Conservation (phyloP, 1,140 invertebrate genomes). For the Eupeodes corollae region DNA sequence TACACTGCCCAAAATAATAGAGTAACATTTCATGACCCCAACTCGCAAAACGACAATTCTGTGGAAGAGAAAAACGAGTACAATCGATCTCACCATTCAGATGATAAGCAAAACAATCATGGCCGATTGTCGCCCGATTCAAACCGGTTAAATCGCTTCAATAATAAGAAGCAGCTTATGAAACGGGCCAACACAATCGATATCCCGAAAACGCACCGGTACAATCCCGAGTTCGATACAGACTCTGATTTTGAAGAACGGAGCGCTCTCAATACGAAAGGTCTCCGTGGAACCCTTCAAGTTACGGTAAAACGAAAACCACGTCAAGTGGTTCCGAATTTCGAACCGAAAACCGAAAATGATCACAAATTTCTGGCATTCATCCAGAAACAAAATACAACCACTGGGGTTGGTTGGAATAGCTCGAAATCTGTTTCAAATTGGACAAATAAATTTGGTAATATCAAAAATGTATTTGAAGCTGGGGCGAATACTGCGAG, state of each 20-base stretch:
- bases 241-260: constrained; percentile 31
- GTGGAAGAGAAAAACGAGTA: background rate
- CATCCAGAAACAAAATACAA: constrained; percentile 59
- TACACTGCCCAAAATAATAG: too few relatives aligned
- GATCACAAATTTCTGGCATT: constrained; percentile 75
- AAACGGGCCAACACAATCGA: constrained; percentile 81
- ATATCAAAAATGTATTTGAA: constrained; percentile 77
- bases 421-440: constrained; percentile 39
- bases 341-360: constrained; percentile 71
- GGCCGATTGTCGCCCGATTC: background rate
- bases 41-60: background rate
- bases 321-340: constrained; percentile 46
- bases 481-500: constrained; percentile 20
- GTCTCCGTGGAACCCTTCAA: constrained; percentile 45
- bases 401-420: constrained; percentile 27
- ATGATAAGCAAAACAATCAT: background rate
- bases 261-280: constrained; percentile 27
- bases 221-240: constrained; percentile 20
- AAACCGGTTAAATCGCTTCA: constrained; percentile 42
- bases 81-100: background rate
- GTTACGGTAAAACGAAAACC: constrained; percentile 40
- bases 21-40: background rate
- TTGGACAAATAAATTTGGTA: constrained; percentile 70
- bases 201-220: constrained; percentile 54
- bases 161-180: constrained; percentile 60